Percentiles rank a stretch among this genome's conserved stretches.
Evolutionary conservation across 2,888 invertebrate genomes (phyloP).

Genomic region (Pristionchus entomophagus): DNA sequence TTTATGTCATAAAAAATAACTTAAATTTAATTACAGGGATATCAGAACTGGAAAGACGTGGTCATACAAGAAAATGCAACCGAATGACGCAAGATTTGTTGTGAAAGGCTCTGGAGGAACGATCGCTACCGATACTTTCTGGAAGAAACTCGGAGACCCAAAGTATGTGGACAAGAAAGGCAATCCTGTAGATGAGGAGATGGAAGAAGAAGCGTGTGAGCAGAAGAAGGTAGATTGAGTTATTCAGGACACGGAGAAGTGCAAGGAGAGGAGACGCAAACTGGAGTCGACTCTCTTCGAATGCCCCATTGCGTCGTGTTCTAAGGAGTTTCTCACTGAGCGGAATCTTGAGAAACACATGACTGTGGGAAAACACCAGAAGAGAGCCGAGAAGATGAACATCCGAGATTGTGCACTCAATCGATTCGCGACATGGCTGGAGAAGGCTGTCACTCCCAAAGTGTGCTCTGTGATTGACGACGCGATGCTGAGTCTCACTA

Average conservation of each 20-base stretch:
- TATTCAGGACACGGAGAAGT: no score
- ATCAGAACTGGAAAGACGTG: no score
- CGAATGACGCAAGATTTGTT: no score
- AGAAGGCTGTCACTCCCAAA: not conserved
- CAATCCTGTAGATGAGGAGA: not conserved
- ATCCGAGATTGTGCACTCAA: no score
- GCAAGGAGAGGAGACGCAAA: not conserved
- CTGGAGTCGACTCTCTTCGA: not conserved
- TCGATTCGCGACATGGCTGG: not conserved
- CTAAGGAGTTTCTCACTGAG: not conserved
- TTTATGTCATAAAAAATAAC: not conserved
- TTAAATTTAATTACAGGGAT: not conserved
- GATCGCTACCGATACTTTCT: no score
- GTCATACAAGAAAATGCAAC: no score
- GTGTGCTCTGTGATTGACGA: not conserved
- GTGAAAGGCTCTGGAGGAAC: not conserved
- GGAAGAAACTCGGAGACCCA: no score
- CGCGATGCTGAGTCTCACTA: no score
- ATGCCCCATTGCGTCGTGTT: not conserved
- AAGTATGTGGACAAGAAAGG: slow-evolving; percentile 9
- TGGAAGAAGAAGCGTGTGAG: not conserved
- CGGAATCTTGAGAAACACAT: not conserved
- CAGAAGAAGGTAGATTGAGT: not conserved
- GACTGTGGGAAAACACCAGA: no score
- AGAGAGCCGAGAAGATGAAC: no score